Evolutionary conservation across 2,888 invertebrate genomes (phyloP), one percentile per base, ranked within the genome.

Genomic region (Brenthis hecate): DNA sequence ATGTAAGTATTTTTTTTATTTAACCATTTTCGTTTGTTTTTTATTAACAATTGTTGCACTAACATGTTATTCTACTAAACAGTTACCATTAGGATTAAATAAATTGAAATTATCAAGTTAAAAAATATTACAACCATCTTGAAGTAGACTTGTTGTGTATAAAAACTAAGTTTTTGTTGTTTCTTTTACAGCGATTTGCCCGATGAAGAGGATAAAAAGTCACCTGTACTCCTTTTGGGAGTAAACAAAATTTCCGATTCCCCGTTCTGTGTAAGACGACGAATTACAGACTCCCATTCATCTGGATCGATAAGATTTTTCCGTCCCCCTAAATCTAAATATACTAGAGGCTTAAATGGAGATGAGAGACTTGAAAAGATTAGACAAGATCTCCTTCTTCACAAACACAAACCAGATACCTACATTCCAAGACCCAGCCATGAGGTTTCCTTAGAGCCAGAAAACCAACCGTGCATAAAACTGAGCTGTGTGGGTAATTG

Each of bases 171-270:
- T 43, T 43, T 3, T 43, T 43, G 11, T 43, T 8, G 36, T 66
- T 68, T 74, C 76, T 81, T 75, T 91, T 91, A 60, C 93, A 95
- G 95, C 81, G 95, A 95, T 79, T 91, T 95, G 69, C 94, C 95
- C 36, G 94, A 94, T 81, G 90, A 92, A 78, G 93, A 93, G 77
- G 94, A 94, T 77, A 93, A 93, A 80, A 93, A 94, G 74, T 93
- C 94, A 64, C 92, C 93, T 13, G 94, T 95, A 62, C 91, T 94
- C 70, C 93, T 95, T 63, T 84, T 95, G 81, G 94, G 94, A 72
- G 94, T 94, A 71, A 94, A 94, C 84, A 94, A 94, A 82, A 94
- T 88, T 77, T 86, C 89, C 5, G 92, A 92, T 71, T 92, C 92
- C 0, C 92, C 93, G 1, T 82, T 81, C 8, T 87, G 89, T 71